Evolutionary conservation across 2,797 vertebrate genomes (phyloP), one percentile per base, ranked within the genome.

Genomic region (Pseudotriccus pelzelni): DNA sequence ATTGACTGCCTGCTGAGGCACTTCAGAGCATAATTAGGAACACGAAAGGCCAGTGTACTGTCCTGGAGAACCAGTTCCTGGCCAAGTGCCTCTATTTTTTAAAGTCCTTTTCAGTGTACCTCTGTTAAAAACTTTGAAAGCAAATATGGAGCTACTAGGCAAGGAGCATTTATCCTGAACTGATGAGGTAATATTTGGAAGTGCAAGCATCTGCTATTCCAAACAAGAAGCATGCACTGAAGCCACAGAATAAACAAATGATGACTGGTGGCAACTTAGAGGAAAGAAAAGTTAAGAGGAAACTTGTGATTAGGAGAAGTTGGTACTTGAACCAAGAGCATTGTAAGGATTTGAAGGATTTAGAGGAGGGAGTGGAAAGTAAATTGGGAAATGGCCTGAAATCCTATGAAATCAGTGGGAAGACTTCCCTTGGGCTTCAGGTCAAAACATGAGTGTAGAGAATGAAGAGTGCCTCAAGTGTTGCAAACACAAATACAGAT

Each of bases 171-270:
- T 87, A 24, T 86, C 24, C 49, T 89, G 84, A 89, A 56, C 41
- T 1, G 16, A 55, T 81, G 76, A 86, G 44, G 67, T 93, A 67
- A 92, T 56, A 32, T 92, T 90, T 92, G 60, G 68, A 94, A 94
- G 36, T 49, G 24, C 36, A 66, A 39, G 6, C 85, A 49, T 67
- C 47, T 89, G 47, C 36, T 78, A 1, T 90, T 73, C 49, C 47
- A 88, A 84, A 67, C 32, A 53, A 89, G n/a, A 23, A 25, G 9
- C 37, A 27, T 69, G 16, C 28, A 87, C 49, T 82, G 63, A 87
- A 91, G 64, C 72, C 46, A 84, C 34, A 76, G 55, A 82, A 82
- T 88, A 88, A 91, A 56, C 36, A 91, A 92, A 62, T n/a, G 32
- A 69, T 70, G 76, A 67, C 59, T 60, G 50, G 25, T 1, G 1